Evolutionary conservation across 1,140 invertebrate genomes (phyloP), one percentile per base, ranked within the genome.

Genomic region (Drosophila busckii): DNA sequence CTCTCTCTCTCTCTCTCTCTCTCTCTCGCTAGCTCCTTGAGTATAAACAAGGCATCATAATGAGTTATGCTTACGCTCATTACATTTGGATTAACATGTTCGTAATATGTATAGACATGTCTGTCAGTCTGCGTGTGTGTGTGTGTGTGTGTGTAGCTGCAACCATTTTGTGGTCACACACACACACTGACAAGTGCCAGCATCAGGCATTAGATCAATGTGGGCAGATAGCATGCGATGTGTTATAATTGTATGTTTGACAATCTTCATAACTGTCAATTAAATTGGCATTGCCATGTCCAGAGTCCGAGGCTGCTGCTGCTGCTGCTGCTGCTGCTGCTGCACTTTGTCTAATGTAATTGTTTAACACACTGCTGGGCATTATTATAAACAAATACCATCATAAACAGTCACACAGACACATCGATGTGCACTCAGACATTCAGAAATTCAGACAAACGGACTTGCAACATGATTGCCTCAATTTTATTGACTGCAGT

Each of bases 201-300:
- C 25, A 6, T 12, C 34, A n/a, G 2, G 26, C 28, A 34, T 20
- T 25, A 60, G 58, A 82, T 82, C 69, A 32, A 73, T 80, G 64
- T 58, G 58, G 35, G 48, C 23, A 71, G 67, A 69, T 58, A 63
- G 69, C 54, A 53, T 42, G 62, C 15, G 58, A 78, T n/a, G 73
- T 80, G 69, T 69, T 80, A 80, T 80, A 82, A 80, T 70, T 82
- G 69, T 75, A 61, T 82, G 76, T 82, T 82, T 82, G 75, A 75
- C 76, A 83, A 82, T 82, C 76, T 82, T 82, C 75, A 82, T 82
- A 82, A 82, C 75, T 82, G 75, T 82, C 75, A 82, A 82, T 82
- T 82, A 70, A 67, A 82, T 82, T 82, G 69, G 58, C 73, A 45
- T 62, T 53, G 69, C 20, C 26, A 46, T 49, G 58, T 40, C 56